These are phyloP conservation scores for Frankliniella intonsa DNA, from an alignment of 2,888 invertebrate species.

Conservation along the genomic window DNA sequence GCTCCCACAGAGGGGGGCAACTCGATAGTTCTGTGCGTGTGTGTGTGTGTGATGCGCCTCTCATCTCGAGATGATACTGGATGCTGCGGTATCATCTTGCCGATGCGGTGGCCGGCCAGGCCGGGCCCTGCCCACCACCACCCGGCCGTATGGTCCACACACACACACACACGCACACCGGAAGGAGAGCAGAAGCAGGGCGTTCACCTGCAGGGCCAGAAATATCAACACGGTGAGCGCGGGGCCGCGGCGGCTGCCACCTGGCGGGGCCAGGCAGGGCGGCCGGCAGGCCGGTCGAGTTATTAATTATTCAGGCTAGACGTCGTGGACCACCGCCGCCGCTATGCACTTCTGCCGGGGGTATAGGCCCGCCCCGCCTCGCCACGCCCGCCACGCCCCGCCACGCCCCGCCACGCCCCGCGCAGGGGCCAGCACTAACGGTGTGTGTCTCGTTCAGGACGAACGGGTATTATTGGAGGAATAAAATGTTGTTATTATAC, in stretches of 20 bases:
- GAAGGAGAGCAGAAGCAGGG: not conserved
- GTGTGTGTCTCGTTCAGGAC: too few relatives aligned
- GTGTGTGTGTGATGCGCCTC: not conserved
- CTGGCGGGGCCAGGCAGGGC: too few relatives aligned
- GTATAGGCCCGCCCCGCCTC: not conserved
- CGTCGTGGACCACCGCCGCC: too few relatives aligned
- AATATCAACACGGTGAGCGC: not conserved
- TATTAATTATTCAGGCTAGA: too few relatives aligned
- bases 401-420: not conserved
- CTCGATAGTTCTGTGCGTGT: not conserved
- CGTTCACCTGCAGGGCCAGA: not conserved
- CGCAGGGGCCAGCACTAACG: too few relatives aligned
- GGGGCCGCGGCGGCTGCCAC: too few relatives aligned
- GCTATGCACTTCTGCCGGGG: too few relatives aligned
- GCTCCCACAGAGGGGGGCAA: not conserved
- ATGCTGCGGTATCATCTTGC: constrained; percentile 24
- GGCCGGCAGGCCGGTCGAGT: too few relatives aligned
- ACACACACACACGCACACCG: not conserved
- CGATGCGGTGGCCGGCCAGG: not conserved
- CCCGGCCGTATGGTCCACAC: not conserved
- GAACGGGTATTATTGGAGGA: too few relatives aligned
- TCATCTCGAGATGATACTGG: constrained; percentile 24
- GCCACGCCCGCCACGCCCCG: not conserved
- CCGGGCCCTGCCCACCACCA: not conserved
- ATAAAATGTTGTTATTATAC: too few relatives aligned